phyloP scores from a whole-genome alignment of 2,113 vertebrate genomes.

The Bettongia penicillata region DNA sequence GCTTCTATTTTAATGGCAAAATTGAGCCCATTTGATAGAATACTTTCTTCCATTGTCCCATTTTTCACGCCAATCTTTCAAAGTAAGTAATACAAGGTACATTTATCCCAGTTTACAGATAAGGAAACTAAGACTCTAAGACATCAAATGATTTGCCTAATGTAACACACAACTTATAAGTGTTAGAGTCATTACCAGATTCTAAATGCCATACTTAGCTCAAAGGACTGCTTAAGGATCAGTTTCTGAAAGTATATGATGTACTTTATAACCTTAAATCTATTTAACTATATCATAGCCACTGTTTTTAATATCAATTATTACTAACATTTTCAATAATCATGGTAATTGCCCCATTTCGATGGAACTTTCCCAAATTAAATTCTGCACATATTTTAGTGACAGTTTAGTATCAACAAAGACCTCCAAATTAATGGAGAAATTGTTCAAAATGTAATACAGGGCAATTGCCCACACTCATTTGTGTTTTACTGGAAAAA shows the following conservation, averaged over 20 bases:
- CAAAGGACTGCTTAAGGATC: neutral
- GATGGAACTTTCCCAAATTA: neutral
- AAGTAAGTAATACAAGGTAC: neutral
- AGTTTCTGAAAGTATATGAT: neutral
- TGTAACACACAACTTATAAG: neutral
- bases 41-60: neutral
- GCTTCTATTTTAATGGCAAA: neutral
- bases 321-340: neutral
- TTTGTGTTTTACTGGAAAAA: neutral
- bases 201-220: neutral
- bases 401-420: neutral
- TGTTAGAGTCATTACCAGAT: neutral
- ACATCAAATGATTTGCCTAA: neutral
- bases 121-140: neutral
- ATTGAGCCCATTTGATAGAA: neutral
- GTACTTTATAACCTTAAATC: neutral
- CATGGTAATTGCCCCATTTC: neutral
- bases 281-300: neutral
- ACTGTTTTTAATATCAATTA: neutral
- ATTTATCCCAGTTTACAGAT: neutral
- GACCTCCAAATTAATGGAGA: slow-evolving; percentile 29
- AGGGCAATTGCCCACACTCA: neutral
- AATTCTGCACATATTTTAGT: neutral
- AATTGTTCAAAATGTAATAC: neutral
- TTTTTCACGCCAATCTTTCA: neutral